Evolutionary conservation across 30 jellyfish, hydroid and myxozoan species (phyloP).

Genomic region (Cassiopea andromeda): DNA sequence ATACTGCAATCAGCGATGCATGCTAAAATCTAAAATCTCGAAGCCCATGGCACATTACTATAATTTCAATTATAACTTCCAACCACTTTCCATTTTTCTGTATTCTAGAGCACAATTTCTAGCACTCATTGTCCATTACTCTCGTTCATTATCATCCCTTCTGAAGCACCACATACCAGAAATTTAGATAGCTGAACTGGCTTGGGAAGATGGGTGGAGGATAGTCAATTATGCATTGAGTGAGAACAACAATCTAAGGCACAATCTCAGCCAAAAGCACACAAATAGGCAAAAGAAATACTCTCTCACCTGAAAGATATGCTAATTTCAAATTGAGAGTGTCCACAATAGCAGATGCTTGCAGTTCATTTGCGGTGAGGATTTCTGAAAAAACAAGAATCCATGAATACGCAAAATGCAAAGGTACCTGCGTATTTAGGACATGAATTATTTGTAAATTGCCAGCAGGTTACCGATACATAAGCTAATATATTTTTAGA

Average conservation of each 20-base stretch:
- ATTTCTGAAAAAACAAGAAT: slow-evolving; percentile 30
- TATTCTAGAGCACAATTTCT: no score
- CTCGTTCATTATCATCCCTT: no score
- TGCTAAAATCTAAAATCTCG: no score
- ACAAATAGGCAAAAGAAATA: neutral
- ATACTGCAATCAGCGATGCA: no score
- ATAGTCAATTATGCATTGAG: no score
- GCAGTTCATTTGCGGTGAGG: slow-evolving; percentile 57
- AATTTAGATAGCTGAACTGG: no score
- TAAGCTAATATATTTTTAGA: neutral
- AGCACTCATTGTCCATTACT: no score
- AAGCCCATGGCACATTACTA: no score
- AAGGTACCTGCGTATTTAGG: slow-evolving; percentile 12
- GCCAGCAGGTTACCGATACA: slow-evolving; percentile 1
- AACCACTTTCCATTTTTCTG: no score
- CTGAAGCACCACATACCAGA: no score
- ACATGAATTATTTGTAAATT: neutral
- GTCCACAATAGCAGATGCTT: slow-evolving; percentile 60
- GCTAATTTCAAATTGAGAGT: slow-evolving; percentile 40
- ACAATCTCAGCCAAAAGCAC: neutral
- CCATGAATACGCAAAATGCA: neutral
- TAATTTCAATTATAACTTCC: no score
- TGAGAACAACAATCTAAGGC: neutral
- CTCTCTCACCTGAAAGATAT: slow-evolving; percentile 60
- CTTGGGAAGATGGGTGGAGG: no score